Percentiles rank a stretch among this genome's conserved stretches.
Conservation (phyloP, 2,113 vertebrate genomes). For the Coptodon bakossiorum region DNA sequence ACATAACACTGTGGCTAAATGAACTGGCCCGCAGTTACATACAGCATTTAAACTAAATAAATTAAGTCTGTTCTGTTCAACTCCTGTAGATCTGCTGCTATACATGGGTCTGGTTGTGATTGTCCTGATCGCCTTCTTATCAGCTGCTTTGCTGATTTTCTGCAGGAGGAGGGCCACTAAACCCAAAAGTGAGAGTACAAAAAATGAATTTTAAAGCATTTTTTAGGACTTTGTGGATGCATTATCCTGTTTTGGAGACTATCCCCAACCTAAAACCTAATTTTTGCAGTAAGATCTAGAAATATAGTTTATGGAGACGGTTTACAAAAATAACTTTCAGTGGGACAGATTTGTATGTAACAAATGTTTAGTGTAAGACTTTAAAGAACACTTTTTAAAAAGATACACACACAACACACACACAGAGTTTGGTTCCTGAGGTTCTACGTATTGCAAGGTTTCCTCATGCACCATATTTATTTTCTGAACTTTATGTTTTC, state of each 20-base stretch:
- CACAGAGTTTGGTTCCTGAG: not conserved
- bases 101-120: not conserved
- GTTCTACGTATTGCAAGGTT: rapidly evolving
- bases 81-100: not conserved
- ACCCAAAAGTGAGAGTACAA: not conserved
- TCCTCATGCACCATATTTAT: not conserved
- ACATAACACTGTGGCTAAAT: not conserved
- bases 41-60: not conserved
- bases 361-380: not conserved
- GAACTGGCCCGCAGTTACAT: not conserved
- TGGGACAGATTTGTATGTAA: not conserved
- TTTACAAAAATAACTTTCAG: not conserved
- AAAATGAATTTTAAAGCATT: not conserved
- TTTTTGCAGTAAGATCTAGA: not conserved
- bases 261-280: not conserved
- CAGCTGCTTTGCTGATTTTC: not conserved
- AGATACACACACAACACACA: not conserved
- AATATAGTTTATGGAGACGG: not conserved
- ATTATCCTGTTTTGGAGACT: not conserved
- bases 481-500: not conserved
- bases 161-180: not conserved
- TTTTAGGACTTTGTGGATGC: not conserved
- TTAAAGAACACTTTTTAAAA: not conserved
- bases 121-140: not conserved
- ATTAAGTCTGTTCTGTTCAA: not conserved